phyloP scores from a whole-genome alignment of 1,140 invertebrate species.

The Eurytemora carolleeae region DNA sequence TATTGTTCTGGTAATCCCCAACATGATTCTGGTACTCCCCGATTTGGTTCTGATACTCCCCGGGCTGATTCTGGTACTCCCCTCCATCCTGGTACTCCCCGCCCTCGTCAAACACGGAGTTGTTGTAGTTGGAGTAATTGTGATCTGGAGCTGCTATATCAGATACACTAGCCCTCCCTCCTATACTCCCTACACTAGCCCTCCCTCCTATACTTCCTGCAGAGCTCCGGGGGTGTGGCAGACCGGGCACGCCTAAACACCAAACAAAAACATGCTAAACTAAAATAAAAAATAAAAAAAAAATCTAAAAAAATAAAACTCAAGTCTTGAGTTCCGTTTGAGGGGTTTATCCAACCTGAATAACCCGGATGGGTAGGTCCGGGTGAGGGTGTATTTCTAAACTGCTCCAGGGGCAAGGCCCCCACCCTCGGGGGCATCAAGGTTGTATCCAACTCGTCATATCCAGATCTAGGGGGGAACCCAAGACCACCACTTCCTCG shows the following conservation, averaged over 20 bases:
- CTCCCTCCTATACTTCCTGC: not conserved
- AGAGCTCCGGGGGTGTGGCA: not conserved
- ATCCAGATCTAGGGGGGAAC: conserved; percentile 32
- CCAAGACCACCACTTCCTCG: not conserved
- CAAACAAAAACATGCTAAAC: not conserved
- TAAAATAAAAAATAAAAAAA: conserved; percentile 1
- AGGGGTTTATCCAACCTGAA: too few relatives aligned
- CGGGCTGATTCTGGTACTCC: not conserved
- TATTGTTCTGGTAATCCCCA: not conserved
- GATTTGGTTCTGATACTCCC: not conserved
- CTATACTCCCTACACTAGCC: too few relatives aligned
- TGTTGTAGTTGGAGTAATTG: not conserved
- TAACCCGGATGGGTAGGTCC: not conserved
- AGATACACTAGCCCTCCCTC: too few relatives aligned
- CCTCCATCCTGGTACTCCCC: too few relatives aligned
- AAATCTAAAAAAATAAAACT: not conserved
- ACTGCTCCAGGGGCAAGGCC: not conserved
- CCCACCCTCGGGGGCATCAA: conserved; percentile 33
- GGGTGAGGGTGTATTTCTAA: not conserved
- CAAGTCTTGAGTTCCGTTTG: too few relatives aligned
- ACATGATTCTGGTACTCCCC: not conserved
- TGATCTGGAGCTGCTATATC: too few relatives aligned
- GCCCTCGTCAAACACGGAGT: conserved; percentile 9
- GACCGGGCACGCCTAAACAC: not conserved
- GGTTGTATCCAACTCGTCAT: conserved; percentile 40